Percentiles rank a stretch among this genome's conserved stretches.
These are phyloP conservation scores for Ptilodon capucinus DNA, from an alignment of 2,888 invertebrate genomes.

Conservation along the genomic window DNA sequence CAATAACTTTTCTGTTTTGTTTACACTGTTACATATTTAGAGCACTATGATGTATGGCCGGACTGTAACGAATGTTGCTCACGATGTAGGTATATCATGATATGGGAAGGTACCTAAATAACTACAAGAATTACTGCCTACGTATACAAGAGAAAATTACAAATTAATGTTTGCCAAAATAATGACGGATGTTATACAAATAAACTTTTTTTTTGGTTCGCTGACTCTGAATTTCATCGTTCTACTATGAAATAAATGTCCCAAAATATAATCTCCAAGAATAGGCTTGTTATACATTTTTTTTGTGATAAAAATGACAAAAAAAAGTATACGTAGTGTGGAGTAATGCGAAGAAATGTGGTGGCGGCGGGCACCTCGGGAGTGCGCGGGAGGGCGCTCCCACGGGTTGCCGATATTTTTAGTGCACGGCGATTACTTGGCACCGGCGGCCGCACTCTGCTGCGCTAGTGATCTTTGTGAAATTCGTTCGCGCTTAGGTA, in stretches of 20 bases:
- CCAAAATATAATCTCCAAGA: constrained; percentile 12
- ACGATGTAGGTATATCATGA: too few relatives aligned
- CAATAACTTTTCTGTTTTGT: constrained; percentile 23
- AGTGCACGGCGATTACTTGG: constrained; percentile 86
- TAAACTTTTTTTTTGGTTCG: constrained; percentile 10
- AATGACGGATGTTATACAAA: constrained; percentile 13
- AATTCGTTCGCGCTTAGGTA: constrained; percentile 74
- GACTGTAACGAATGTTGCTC: constrained; percentile 7
- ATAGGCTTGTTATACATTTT: constrained; percentile 14
- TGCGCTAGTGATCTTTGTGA: constrained; percentile 80
- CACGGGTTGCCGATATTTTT: constrained; percentile 85
- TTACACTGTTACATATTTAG: constrained; percentile 26
- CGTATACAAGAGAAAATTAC: constrained; percentile 10
- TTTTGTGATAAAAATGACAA: constrained; percentile 32
- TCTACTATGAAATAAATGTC: constrained; percentile 6
- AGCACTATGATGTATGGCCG: constrained; percentile 14
- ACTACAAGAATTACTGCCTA: background rate
- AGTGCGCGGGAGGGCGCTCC: constrained; percentile 83
- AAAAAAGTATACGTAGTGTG: constrained; percentile 41
- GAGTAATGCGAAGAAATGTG: constrained; percentile 74
- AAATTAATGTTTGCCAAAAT: constrained; percentile 23
- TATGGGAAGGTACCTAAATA: constrained; percentile 7
- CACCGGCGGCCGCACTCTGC: constrained; percentile 81
- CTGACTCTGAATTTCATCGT: constrained; percentile 13
- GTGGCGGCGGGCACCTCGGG: constrained; percentile 70